Conservation (phyloP, 2,888 invertebrate genomes). For the Diarsia rubi region DNA sequence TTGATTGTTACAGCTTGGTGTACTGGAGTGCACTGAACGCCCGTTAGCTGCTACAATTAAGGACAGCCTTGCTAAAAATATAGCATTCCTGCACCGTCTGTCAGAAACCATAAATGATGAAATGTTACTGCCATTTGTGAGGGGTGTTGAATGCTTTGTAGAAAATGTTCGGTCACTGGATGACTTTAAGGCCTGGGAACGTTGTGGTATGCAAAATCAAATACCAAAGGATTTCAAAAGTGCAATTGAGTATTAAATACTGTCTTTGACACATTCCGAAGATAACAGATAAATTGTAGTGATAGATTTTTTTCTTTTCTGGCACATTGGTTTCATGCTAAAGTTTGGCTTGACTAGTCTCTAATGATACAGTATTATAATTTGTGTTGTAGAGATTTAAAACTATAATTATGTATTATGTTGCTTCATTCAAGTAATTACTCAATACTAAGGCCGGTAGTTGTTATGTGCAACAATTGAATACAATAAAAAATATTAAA, state of each 20-base stretch:
- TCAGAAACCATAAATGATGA: conserved; percentile 87
- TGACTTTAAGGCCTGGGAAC: conserved; percentile 88
- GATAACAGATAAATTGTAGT: conserved; percentile 53
- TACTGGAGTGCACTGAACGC: conserved; percentile 85
- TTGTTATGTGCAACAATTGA: conserved; percentile 24
- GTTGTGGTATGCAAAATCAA: conserved; percentile 84
- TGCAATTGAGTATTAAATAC: conserved; percentile 86
- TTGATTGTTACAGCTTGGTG: conserved; percentile 82
- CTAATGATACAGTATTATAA: conserved; percentile 59
- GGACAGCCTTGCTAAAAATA: conserved; percentile 85
- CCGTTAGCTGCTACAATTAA: conserved; percentile 84
- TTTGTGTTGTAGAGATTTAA: conserved; percentile 34
- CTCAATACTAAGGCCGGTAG: conserved; percentile 25
- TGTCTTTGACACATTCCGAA: conserved; percentile 60
- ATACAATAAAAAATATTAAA: background rate
- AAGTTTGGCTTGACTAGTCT: conserved; percentile 56
- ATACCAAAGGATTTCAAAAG: conserved; percentile 87
- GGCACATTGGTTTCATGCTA: conserved; percentile 66
- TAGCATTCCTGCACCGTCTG: conserved; percentile 84
- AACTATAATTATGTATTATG: conserved; percentile 25
- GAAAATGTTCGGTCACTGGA: conserved; percentile 85
- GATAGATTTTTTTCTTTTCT: conserved; percentile 66
- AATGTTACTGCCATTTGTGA: conserved; percentile 85
- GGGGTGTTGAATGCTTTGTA: conserved; percentile 86
- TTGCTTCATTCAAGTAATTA: conserved; percentile 45